A percentile compares a stretch with the other conserved stretches of the same genome.
phyloP scores from a whole-genome alignment of 1,140 invertebrate genomes.

The Elysia chlorotica region DNA sequence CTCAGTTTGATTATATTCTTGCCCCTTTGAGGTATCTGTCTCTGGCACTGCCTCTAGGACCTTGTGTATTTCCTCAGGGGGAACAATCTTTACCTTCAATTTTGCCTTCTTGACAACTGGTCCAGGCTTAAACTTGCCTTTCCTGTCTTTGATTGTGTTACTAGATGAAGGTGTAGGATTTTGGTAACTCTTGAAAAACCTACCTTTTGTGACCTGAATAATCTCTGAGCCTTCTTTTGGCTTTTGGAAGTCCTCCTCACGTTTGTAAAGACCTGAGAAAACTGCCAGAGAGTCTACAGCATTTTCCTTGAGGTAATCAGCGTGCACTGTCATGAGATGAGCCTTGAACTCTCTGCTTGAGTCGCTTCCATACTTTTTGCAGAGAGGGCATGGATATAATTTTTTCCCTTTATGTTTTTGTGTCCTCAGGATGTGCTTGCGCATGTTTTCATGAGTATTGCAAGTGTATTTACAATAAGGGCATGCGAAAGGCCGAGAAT shows the following conservation, averaged over 20 bases:
- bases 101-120: conserved; percentile 3
- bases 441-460: conserved; percentile 83
- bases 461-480: conserved; percentile 78
- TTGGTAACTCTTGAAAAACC: conserved; percentile 27
- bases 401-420: conserved; percentile 76
- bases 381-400: conserved; percentile 77
- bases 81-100: conserved; percentile 11
- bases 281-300: conserved; percentile 42
- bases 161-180: no score
- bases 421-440: conserved; percentile 83
- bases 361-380: conserved; percentile 69
- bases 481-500: conserved; percentile 80
- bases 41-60: neutral
- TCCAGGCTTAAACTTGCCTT: no score
- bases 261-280: conserved; percentile 50
- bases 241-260: conserved; percentile 41
- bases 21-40: neutral
- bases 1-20: neutral
- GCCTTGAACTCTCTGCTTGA: conserved; percentile 71
- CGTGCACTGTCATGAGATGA: conserved; percentile 70
- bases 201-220: conserved; percentile 47
- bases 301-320: conserved; percentile 45
- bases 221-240: conserved; percentile 52
- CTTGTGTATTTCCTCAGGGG: conserved; percentile 5
- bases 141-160: conserved; percentile 15